Conservation (phyloP, 2,888 invertebrate species). For the Esperia sulphurella region DNA sequence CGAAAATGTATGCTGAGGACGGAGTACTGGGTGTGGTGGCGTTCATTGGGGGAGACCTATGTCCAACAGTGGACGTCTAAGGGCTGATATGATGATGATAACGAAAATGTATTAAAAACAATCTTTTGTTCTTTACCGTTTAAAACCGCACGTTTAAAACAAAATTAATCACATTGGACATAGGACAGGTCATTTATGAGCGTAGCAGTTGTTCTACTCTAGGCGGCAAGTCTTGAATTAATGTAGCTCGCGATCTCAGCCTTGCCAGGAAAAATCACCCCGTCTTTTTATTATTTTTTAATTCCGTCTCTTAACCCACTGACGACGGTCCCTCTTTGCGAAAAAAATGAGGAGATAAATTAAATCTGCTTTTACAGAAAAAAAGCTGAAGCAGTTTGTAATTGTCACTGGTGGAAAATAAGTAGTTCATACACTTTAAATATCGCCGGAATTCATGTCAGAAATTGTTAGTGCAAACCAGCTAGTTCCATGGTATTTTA, state of each 20-base stretch:
- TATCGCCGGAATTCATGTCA: slow-evolving; percentile 14
- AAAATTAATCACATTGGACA: too few relatives aligned
- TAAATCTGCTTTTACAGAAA: slow-evolving; percentile 21
- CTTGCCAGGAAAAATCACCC: slow-evolving; percentile 25
- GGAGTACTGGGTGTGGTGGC: too few relatives aligned
- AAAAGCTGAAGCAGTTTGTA: slow-evolving; percentile 23
- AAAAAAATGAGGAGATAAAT: slow-evolving; percentile 27
- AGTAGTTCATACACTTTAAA: slow-evolving; percentile 8
- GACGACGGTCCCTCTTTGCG: slow-evolving; percentile 19
- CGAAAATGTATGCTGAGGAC: too few relatives aligned
- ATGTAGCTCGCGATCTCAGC: slow-evolving; percentile 29
- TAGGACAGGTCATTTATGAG: slow-evolving; percentile 20
- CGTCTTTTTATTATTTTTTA: slow-evolving; percentile 28
- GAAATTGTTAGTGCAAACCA: slow-evolving; percentile 1
- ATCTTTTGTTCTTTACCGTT: too few relatives aligned
- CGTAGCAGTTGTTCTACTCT: slow-evolving; percentile 33
- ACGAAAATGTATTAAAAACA: too few relatives aligned
- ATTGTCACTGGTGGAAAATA: slow-evolving; percentile 17
- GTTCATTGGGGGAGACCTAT: too few relatives aligned
- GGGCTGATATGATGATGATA: too few relatives aligned
- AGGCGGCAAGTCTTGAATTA: slow-evolving; percentile 40
- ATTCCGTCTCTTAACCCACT: slow-evolving; percentile 30
- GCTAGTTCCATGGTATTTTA: too few relatives aligned
- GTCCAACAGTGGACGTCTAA: too few relatives aligned
- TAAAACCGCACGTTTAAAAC: too few relatives aligned